Evolutionary conservation across 2,113 vertebrate genomes (phyloP), one percentile per base, ranked within the genome.

Genomic region (Nycticorax nycticorax): DNA sequence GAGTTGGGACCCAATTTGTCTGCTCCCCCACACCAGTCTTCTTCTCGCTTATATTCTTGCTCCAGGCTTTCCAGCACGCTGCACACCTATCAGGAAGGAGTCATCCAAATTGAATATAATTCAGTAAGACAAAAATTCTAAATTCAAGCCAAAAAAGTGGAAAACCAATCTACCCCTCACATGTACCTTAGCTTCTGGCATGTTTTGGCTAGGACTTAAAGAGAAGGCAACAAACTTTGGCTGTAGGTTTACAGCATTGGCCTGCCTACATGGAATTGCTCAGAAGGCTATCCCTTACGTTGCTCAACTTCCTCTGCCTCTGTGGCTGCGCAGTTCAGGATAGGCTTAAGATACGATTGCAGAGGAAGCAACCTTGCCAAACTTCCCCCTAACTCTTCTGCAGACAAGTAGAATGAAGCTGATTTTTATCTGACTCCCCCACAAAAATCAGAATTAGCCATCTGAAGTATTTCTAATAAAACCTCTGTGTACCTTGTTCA

Each of bases 1-100:
- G 99, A 99, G 92, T 99, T 99, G 85, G 99, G 99, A 71, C 99
- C 99, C 82, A 99, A 98, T 88, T 99, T 99, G 97, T 99, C 99
- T 1, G 99, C 99, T 74, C 99, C 99, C 4, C 99, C 99, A 60
- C 99, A 99, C 99, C 99, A 99, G 97, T 99, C 99, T 98, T 99
- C 99, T 81, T 99, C 99, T 75, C 99, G 96, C 94, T 99, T 99
- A 71, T 99, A 99, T 92, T 99, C 99, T 95, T 99, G 99, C 89
- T 99, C 99, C 94, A 99, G 98, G 97, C 99, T 99, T 97, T 99
- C 99, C 67, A 99, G 96, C 41, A 99, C 99, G 10, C 99, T 99
- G 97, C 99, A 99, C 21, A 99, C 99, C 99, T 99, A 89, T 7
- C 28, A 39, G n/a, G 43, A 50, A 73, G 55, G 33, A 90, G 20